Conservation (phyloP, 92 coral and sea anemone species). For the Phenganax stokvisi region DNA sequence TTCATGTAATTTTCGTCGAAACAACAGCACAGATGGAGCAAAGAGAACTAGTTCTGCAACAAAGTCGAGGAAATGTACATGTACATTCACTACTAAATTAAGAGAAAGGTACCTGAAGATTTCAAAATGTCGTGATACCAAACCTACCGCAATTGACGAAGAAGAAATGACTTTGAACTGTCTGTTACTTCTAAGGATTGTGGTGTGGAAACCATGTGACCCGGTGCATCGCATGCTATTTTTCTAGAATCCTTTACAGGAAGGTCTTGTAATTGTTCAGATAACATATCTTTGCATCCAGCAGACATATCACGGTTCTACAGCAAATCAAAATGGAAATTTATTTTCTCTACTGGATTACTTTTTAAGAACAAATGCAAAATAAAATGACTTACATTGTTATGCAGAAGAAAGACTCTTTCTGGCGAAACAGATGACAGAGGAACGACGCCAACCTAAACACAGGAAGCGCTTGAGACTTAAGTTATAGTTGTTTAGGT, state of each 20-base stretch:
- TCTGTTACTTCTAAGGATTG: not conserved
- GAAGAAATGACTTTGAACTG: slow-evolving; percentile 61
- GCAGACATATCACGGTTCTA: too few species aligned
- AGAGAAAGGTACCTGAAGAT: too few species aligned
- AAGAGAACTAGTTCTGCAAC: too few species aligned
- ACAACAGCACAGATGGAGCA: not conserved
- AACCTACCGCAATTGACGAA: slow-evolving; percentile 64
- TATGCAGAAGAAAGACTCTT: slow-evolving; percentile 36
- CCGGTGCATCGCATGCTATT: not conserved
- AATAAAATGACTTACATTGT: not conserved
- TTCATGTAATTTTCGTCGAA: not conserved
- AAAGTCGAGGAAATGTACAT: too few species aligned
- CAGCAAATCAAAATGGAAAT: too few species aligned
- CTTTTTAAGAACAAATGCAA: too few species aligned
- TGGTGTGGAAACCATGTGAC: not conserved
- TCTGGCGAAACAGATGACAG: slow-evolving; percentile 75
- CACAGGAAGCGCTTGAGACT: not conserved
- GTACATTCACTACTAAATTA: too few species aligned
- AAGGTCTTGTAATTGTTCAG: not conserved
- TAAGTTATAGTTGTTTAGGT: not conserved
- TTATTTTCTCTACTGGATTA: too few species aligned
- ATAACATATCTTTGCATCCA: not conserved
- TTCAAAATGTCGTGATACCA: not conserved
- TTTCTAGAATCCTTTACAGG: not conserved
- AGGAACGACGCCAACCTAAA: slow-evolving; percentile 83